Percentiles rank a stretch among this genome's conserved stretches.
These are phyloP conservation scores for Morpho helenor DNA, from an alignment of 2,888 invertebrate genomes.

Conservation along the genomic window DNA sequence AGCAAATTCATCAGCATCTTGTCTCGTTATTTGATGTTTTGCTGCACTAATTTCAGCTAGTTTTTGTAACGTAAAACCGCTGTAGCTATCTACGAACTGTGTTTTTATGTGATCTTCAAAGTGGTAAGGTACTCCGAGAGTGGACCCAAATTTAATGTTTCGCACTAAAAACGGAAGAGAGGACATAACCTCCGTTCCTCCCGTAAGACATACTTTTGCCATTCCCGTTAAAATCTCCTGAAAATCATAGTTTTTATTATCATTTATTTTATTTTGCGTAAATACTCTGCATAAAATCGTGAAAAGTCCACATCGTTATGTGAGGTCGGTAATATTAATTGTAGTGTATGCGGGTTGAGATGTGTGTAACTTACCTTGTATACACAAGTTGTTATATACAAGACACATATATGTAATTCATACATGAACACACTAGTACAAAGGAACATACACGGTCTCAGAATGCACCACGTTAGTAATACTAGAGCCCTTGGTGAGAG, in stretches of 20 bases:
- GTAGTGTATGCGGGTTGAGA: no score
- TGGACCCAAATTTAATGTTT: conserved; percentile 92
- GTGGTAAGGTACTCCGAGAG: conserved; percentile 85
- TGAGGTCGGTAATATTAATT: no score
- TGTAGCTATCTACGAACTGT: conserved; percentile 84
- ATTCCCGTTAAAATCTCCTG: conserved; percentile 91
- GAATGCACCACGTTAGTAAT: no score
- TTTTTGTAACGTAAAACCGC: conserved; percentile 91
- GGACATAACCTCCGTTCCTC: conserved; percentile 97
- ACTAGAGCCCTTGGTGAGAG: no score
- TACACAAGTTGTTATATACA: no score
- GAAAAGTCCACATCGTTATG: no score
- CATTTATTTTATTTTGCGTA: no score
- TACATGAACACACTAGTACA: no score
- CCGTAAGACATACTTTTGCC: conserved; percentile 90
- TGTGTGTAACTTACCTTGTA: no score
- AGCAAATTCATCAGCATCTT: conserved; percentile 90
- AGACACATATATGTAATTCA: no score
- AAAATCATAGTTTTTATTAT: conserved; percentile 1
- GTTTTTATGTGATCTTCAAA: conserved; percentile 85
- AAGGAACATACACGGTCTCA: no score
- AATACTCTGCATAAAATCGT: no score
- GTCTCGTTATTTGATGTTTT: conserved; percentile 85
- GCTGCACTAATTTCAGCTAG: conserved; percentile 92
- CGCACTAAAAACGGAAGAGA: conserved; percentile 91